Evolutionary conservation across 2,888 invertebrate genomes (phyloP).

Genomic region (Eudemis profundana): DNA sequence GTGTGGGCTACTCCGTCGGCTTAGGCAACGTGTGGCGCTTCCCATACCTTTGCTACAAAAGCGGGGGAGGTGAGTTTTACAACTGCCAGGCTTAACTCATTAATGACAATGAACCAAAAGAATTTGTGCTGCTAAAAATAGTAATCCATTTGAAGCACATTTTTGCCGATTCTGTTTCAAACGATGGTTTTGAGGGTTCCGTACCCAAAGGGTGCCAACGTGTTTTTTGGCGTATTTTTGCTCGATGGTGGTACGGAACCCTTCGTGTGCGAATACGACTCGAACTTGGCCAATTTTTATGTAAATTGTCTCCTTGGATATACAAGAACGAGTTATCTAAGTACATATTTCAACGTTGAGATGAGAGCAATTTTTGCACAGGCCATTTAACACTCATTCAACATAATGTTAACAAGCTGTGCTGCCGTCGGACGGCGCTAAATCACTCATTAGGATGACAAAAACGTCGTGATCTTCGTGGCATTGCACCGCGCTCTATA

Average conservation of each 20-base stretch:
- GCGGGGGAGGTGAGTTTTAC: constrained; percentile 91
- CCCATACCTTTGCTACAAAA: constrained; percentile 96
- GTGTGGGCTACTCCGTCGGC: constrained; percentile 95
- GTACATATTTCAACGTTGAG: constrained; percentile 14
- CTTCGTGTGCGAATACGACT: no score
- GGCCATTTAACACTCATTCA: constrained; percentile 41
- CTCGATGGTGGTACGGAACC: no score
- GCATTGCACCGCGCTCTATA: constrained; percentile 57
- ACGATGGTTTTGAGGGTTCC: no score
- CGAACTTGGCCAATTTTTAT: not conserved
- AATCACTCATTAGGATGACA: constrained; percentile 65
- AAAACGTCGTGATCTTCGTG: constrained; percentile 67
- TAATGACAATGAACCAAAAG: constrained; percentile 3
- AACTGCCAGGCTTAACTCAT: constrained; percentile 7
- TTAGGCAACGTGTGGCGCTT: constrained; percentile 96
- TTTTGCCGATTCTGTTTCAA: no score
- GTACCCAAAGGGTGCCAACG: no score
- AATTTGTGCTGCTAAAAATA: not conserved
- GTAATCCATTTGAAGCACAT: not conserved
- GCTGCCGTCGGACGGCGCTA: constrained; percentile 53
- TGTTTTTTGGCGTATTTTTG: no score
- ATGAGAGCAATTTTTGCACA: constrained; percentile 46
- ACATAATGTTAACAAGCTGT: constrained; percentile 49
- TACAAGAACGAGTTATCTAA: constrained; percentile 6
- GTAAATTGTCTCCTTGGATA: not conserved